A percentile compares a stretch with the other conserved stretches of the same genome.
Conservation (phyloP, 1,140 invertebrate genomes). For the Pseudachorutes palmiensis region DNA sequence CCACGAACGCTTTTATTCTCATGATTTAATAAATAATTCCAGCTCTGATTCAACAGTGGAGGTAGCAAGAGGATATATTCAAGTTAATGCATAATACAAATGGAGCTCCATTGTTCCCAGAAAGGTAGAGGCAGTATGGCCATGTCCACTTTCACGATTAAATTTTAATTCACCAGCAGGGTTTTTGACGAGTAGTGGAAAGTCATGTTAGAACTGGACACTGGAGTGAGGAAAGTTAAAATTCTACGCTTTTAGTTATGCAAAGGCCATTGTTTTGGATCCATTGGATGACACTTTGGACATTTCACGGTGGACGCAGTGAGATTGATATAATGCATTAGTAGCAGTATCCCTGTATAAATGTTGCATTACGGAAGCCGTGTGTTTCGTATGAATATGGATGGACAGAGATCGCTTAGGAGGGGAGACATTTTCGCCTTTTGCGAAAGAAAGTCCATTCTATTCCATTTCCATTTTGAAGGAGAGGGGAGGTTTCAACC, state of each 20-base stretch:
- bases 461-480: not conserved
- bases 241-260: too few species aligned
- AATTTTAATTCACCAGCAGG: not conserved
- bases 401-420: not conserved
- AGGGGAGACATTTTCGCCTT: not conserved
- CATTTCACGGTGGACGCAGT: too few species aligned
- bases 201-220: not conserved
- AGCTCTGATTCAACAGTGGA: too few species aligned
- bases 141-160: not conserved
- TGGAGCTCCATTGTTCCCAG: too few species aligned
- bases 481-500: too few species aligned
- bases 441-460: not conserved
- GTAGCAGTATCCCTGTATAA: not conserved
- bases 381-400: constrained; percentile 4
- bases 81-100: too few species aligned
- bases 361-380: too few species aligned
- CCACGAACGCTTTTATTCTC: too few species aligned
- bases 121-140: not conserved
- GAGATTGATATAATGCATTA: not conserved
- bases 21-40: too few species aligned
- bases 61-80: too few species aligned
- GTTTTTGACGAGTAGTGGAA: not conserved
- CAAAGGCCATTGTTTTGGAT: too few species aligned
- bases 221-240: not conserved
- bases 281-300: too few species aligned